These are phyloP conservation scores for Lasioglossum lativentre DNA, from an alignment of 2,888 invertebrate species.

Conservation along the genomic window DNA sequence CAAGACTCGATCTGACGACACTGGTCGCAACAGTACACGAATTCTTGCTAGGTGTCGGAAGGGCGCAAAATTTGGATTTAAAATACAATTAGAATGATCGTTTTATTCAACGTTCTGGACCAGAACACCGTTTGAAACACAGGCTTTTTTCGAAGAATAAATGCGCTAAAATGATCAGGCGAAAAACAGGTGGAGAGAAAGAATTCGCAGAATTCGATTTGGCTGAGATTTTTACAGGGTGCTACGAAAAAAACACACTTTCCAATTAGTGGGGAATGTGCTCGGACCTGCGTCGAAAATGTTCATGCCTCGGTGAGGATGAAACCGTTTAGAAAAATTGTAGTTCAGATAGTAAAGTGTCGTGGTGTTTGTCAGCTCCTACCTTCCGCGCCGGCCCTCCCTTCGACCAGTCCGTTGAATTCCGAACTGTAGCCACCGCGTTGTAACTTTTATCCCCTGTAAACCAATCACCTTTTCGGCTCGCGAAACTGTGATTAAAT, in stretches of 20 bases:
- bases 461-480: constrained; percentile 26
- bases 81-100: neutral
- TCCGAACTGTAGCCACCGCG: neutral
- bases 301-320: neutral
- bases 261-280: constrained; percentile 10
- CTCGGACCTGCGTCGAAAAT: neutral
- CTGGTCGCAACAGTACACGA: no score
- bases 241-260: neutral
- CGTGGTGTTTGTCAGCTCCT: neutral
- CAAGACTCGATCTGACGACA: no score
- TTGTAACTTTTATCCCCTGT: constrained; percentile 13
- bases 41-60: no score
- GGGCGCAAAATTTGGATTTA: no score
- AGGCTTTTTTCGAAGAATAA: neutral
- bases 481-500: constrained; percentile 31
- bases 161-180: neutral
- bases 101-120: neutral
- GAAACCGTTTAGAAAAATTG: constrained; percentile 18
- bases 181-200: no score
- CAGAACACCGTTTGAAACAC: fast-evolving
- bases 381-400: neutral
- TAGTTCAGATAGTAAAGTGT: constrained; percentile 10
- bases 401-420: neutral
- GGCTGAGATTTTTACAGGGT: neutral
- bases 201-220: neutral